Evolutionary conservation across 37 sponge, comb jelly and placozoan species (phyloP).

Genomic region (Beroe ovata): DNA sequence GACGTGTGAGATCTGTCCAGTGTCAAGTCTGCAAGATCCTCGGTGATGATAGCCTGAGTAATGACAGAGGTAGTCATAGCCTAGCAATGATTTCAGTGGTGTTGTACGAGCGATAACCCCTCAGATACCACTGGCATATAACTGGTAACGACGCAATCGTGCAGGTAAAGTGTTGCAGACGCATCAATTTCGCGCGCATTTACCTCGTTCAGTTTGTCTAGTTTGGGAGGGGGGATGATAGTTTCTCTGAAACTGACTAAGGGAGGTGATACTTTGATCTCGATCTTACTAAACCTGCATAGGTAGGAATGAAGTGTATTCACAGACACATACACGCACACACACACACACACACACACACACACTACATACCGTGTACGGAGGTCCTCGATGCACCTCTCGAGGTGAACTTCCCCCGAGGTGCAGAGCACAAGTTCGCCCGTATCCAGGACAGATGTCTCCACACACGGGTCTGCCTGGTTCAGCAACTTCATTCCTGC

Average conservation of each 20-base stretch:
- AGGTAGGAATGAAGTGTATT: neutral
- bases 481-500: slow-evolving; percentile 87
- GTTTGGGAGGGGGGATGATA: slow-evolving; percentile 76
- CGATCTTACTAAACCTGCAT: slow-evolving; percentile 69
- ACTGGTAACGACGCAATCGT: too few species aligned
- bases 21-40: neutral
- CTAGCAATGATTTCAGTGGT: too few species aligned
- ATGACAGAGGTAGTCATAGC: too few species aligned
- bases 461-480: slow-evolving; percentile 91
- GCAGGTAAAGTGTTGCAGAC: too few species aligned
- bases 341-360: too few species aligned
- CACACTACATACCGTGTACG: slow-evolving; percentile 67
- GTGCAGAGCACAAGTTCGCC: slow-evolving; percentile 87
- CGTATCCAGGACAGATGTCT: slow-evolving; percentile 77
- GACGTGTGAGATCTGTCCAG: neutral
- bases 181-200: too few species aligned
- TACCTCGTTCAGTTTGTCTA: slow-evolving; percentile 86
- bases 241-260: slow-evolving; percentile 95
- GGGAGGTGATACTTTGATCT: slow-evolving; percentile 87
- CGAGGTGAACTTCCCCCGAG: slow-evolving; percentile 95
- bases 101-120: too few species aligned
- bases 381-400: slow-evolving; percentile 91
- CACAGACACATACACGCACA: too few species aligned
- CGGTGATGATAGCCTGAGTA: slow-evolving; percentile 37
- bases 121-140: too few species aligned